A percentile compares a stretch with the other conserved stretches of the same genome.
Evolutionary conservation across 2,113 vertebrate genomes (phyloP).

Genomic region (Ictalurus furcatus): DNA sequence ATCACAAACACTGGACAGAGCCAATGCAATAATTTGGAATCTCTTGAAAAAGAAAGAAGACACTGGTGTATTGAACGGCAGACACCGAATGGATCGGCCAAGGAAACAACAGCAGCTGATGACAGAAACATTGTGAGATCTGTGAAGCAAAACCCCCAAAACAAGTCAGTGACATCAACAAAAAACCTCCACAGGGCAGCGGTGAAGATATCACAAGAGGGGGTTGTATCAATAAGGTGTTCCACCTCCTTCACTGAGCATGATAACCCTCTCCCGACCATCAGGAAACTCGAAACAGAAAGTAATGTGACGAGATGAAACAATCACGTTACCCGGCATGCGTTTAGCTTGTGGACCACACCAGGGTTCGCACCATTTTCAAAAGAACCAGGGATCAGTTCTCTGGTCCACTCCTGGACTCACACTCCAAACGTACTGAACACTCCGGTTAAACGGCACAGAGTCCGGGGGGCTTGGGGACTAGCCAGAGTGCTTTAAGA

Average conservation of each 20-base stretch:
- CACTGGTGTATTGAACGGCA: too few relatives aligned
- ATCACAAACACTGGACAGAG: too few relatives aligned
- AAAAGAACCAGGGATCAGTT: not conserved
- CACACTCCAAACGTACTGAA: not conserved
- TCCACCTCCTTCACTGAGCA: not conserved
- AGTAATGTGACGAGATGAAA: not conserved
- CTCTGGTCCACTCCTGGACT: not conserved
- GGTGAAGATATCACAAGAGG: too few relatives aligned
- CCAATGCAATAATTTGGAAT: too few relatives aligned
- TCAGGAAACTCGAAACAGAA: not conserved
- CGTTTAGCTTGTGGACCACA: not conserved
- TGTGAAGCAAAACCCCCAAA: too few relatives aligned
- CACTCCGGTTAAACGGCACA: not conserved
- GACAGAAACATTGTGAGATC: too few relatives aligned
- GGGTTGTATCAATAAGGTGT: not conserved
- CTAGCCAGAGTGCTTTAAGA: not conserved
- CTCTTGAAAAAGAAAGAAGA: too few relatives aligned
- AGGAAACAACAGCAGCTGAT: too few relatives aligned
- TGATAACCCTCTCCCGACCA: not conserved
- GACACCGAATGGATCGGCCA: too few relatives aligned
- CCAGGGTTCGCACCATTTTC: not conserved
- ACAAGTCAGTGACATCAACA: too few relatives aligned
- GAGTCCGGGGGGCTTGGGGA: not conserved
- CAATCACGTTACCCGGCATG: not conserved
- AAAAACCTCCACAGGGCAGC: too few relatives aligned